A percentile compares a stretch with the other conserved stretches of the same genome.
Conservation (phyloP, 2,113 vertebrate species). For the Limnothrissa miodon region DNA sequence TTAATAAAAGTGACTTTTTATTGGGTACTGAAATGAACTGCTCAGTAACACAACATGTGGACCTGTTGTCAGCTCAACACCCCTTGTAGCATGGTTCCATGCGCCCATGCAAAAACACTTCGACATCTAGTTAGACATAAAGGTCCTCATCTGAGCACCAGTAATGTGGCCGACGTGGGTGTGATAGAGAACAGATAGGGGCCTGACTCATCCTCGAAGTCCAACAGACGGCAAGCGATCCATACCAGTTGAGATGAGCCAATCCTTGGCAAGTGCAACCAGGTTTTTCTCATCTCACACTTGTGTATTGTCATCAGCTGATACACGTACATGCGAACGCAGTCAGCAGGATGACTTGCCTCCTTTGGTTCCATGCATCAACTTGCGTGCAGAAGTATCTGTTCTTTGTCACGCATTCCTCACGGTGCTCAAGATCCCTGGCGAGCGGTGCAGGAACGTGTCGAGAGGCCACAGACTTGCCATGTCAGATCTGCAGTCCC, state of each 20-base stretch:
- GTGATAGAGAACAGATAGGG: background rate
- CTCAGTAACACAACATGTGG: slow-evolving; percentile 1
- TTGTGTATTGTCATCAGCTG: background rate
- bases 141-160: background rate
- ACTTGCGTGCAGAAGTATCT: background rate
- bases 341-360: background rate
- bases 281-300: background rate
- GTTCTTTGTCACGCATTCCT: background rate
- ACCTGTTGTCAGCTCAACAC: slow-evolving; percentile 13
- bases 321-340: background rate
- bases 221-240: background rate
- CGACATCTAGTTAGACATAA: background rate
- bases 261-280: background rate
- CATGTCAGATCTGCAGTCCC: slow-evolving; percentile 15
- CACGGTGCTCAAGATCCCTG: background rate
- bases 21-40: background rate
- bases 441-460: background rate
- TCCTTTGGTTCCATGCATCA: background rate
- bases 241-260: background rate
- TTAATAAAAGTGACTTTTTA: slow-evolving; percentile 8
- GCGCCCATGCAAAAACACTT: background rate
- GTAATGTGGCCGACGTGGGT: background rate
- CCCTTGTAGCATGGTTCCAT: background rate
- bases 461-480: background rate
- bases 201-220: background rate